Base-by-base conservation (phyloP, 2,888 invertebrate species). In the Amaurobius ferox region DNA sequence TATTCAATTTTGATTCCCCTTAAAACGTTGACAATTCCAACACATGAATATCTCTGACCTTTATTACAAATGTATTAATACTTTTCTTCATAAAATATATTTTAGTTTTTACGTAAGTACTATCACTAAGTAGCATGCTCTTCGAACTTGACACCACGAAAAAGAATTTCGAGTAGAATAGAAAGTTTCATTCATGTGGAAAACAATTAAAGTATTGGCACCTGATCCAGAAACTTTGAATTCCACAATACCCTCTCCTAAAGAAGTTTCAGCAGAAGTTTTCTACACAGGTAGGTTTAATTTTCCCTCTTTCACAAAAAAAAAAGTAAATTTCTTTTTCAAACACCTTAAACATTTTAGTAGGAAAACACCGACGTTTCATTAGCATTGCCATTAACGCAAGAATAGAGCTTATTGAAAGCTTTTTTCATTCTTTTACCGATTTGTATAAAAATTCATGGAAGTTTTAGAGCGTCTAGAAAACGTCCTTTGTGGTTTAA, bases 301-400 rank as follows among this genome's bases (percentile, higher is more conserved):
- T 16, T 44, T 44, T 44, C n/a, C 16, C 44, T 44, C 9, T 44
- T 7, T 44, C n/a, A 16, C 44, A 44, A 16, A 16, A 44, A 16
- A 16, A 44, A 44, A 44, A 44, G 16, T 13, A 44, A 44, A 44
- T 16, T 44, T 44, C 44, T 13, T 44, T 44, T 44, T 44, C 44
- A 44, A 44, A 44, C 44, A 44, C 44, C n/a, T 44, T 16, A 44
- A 44, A 44, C 44, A 44, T 44, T 44, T 44, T 44, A 7, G 44
- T 44, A 16, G 16, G 16, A 44, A 44, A 44, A 44, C 9, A 44
- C 16, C 44, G 44, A 16, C 44, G 44, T 44, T 44, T 44, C 44
- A 44, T 44, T 44, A 44, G 44, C 44, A 44, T 44, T 2, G 44
- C 44, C 44, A 44, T 44, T 44, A 44, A 44, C 9, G 9, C 2